phyloP scores from a whole-genome alignment of 2,888 invertebrate genomes.

The Pseudococcus viburni region DNA sequence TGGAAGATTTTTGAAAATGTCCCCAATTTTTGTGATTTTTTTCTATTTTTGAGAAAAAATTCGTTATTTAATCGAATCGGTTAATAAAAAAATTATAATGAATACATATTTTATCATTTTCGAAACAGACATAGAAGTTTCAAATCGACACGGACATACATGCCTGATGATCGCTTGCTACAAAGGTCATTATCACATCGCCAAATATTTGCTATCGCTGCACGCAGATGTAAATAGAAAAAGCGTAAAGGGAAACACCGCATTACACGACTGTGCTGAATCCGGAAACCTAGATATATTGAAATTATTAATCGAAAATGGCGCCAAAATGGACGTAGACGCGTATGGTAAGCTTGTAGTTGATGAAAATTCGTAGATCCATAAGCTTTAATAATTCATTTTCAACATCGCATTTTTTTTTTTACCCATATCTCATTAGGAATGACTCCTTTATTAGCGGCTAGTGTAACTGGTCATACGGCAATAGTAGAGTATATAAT shows the following conservation, averaged over 20 bases:
- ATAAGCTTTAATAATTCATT: not conserved
- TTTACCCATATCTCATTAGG: conserved; percentile 73
- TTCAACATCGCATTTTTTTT: conserved; percentile 29
- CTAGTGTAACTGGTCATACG: conserved; percentile 92
- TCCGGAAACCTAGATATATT: conserved; percentile 94
- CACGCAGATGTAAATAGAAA: conserved; percentile 94
- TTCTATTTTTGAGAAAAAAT: not conserved
- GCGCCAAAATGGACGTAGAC: conserved; percentile 94
- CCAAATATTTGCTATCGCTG: conserved; percentile 86
- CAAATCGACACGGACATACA: conserved; percentile 95
- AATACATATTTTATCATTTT: not conserved
- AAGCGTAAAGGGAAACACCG: conserved; percentile 92
- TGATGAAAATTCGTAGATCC: not conserved
- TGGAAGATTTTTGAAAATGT: no score
- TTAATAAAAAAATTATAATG: not conserved
- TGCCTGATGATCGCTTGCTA: conserved; percentile 99
- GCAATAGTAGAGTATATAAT: conserved; percentile 95
- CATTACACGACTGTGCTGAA: conserved; percentile 98
- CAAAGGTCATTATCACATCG: conserved; percentile 93
- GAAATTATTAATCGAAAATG: conserved; percentile 87
- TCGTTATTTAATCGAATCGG: not conserved
- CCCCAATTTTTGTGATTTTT: not conserved
- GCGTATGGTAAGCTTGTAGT: conserved; percentile 81
- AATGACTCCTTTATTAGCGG: conserved; percentile 95
- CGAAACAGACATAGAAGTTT: conserved; percentile 89